A percentile compares a stretch with the other conserved stretches of the same genome.
These are phyloP conservation scores for Aphidius gifuensis DNA, from an alignment of 1,140 invertebrate species.

Conservation along the genomic window DNA sequence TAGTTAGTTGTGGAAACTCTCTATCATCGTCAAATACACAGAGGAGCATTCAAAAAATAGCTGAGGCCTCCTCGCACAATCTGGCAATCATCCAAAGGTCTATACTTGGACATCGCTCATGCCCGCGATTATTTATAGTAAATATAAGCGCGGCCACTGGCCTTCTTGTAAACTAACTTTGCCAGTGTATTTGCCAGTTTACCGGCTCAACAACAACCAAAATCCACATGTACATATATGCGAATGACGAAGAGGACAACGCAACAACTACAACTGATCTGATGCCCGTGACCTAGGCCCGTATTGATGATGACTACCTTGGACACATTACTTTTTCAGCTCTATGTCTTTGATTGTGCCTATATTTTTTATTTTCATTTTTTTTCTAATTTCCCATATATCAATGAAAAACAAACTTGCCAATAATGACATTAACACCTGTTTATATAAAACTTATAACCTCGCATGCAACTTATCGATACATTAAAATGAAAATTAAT, in stretches of 20 bases:
- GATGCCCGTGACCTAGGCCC: conserved; percentile 58
- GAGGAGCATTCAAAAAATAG: conserved; percentile 46
- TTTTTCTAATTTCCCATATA: not conserved
- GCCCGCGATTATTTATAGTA: conserved; percentile 59
- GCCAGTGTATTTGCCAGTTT: conserved; percentile 26
- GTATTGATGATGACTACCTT: conserved; percentile 49
- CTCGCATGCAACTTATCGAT: no score
- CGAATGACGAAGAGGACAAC: not conserved
- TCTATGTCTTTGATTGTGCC: not conserved
- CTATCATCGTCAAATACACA: not conserved
- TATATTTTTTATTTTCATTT: conserved; percentile 3
- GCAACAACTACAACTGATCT: conserved; percentile 14
- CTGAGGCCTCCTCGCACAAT: conserved; percentile 48
- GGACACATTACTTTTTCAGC: not conserved
- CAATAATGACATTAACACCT: no score
- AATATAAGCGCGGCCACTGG: conserved; percentile 57
- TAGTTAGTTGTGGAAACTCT: no score
- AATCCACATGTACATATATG: not conserved
- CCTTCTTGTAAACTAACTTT: conserved; percentile 56
- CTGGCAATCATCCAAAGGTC: conserved; percentile 65
- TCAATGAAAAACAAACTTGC: no score
- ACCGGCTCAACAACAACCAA: conserved; percentile 29
- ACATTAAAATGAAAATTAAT: no score
- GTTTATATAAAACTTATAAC: no score
- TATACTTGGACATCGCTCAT: conserved; percentile 69